Evolutionary conservation across 2,888 invertebrate species (phyloP).

Genomic region (Eupithecia tripunctaria): DNA sequence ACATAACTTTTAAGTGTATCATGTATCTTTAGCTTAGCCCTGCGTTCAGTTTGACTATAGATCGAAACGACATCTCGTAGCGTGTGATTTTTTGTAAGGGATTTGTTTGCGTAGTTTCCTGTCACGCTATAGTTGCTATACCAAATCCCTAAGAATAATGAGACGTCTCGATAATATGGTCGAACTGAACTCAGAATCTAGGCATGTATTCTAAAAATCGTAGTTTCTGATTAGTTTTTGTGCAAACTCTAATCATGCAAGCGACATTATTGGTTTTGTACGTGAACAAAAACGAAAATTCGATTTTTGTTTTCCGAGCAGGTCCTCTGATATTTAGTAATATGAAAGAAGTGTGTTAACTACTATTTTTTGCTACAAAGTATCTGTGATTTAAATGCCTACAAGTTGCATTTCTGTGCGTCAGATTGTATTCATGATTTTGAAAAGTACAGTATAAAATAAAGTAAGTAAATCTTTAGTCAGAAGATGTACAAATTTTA

Average conservation of each 20-base stretch:
- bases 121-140: neutral
- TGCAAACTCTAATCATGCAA: too few relatives aligned
- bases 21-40: neutral
- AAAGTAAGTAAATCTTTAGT: neutral
- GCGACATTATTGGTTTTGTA: too few relatives aligned
- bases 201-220: too few relatives aligned
- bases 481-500: neutral
- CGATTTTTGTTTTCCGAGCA: too few relatives aligned
- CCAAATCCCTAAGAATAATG: neutral
- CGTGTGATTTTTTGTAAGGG: neutral
- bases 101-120: neutral
- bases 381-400: neutral
- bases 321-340: slow-evolving; percentile 1
- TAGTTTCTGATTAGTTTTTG: too few relatives aligned
- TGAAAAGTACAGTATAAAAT: neutral
- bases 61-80: neutral
- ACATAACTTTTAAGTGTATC: neutral
- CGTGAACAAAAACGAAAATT: too few relatives aligned
- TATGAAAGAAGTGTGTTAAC: neutral
- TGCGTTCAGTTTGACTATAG: neutral
- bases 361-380: neutral
- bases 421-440: neutral
- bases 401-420: neutral
- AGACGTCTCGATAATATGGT: neutral
- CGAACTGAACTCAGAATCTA: neutral